phyloP scores from a whole-genome alignment of 2,113 vertebrate species.

The Excalfactoria chinensis region DNA sequence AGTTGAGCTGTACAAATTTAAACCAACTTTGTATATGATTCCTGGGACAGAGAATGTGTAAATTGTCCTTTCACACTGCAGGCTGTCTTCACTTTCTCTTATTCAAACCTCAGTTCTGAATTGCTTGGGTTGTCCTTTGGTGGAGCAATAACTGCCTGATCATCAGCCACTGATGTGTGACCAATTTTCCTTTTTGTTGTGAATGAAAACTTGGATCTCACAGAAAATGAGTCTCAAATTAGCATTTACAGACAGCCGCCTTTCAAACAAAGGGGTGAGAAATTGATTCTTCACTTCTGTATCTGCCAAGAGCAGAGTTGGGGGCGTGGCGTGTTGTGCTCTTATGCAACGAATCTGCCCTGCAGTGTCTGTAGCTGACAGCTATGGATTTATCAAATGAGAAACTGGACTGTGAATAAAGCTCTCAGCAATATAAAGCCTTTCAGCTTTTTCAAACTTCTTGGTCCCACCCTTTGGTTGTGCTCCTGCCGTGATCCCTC shows the following conservation, averaged over 20 bases:
- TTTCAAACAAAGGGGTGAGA: background rate
- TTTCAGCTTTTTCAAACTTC: background rate
- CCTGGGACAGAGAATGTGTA: background rate
- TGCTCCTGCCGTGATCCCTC: background rate
- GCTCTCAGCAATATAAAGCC: slow-evolving; percentile 13
- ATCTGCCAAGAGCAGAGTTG: background rate
- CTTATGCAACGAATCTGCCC: background rate
- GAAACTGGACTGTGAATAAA: slow-evolving; percentile 4
- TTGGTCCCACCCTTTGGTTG: background rate
- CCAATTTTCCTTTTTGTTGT: background rate
- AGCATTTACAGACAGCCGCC: background rate
- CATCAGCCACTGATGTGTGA: background rate
- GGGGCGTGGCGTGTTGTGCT: background rate
- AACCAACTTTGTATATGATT: background rate
- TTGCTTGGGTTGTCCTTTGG: background rate
- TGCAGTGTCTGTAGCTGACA: background rate
- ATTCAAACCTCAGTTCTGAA: background rate
- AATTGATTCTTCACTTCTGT: background rate
- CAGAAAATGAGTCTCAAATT: background rate
- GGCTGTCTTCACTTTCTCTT: background rate
- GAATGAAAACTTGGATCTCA: background rate
- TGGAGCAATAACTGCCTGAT: background rate
- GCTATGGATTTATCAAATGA: slow-evolving; percentile 4
- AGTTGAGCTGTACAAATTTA: background rate
- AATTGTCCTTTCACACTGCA: background rate